Evolutionary conservation across 1,140 invertebrate genomes (phyloP), one percentile per base, ranked within the genome.

Genomic region (Lucilia cuprina): DNA sequence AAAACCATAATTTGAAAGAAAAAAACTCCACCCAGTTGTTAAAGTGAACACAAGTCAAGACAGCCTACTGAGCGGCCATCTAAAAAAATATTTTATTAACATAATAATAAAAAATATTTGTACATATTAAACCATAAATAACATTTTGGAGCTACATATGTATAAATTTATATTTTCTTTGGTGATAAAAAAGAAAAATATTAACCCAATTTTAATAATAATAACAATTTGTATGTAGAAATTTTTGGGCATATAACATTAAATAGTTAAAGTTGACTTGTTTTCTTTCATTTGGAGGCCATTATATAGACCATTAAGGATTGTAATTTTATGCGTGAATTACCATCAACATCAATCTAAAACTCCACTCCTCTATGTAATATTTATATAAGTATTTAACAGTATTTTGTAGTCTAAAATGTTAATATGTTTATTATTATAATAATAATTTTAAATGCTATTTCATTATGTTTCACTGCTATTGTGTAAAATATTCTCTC

Each of bases 311-410:
- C 65, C 65, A 70, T 70, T 70, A 19, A 70, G 21, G 10, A 70
- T 70, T 21, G n/a, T 19, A 70, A 70, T 70, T 70, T 70, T 70
- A 70, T 70, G 65, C 65, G 65, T 70, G 21, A 70, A 70, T 70
- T 70, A 17, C 55, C n/a, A 41, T 60, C 55, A 17, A 60, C 55
- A 14, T 13, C 35, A 1, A 30, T 5, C 2, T n/a, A 7, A 65
- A 17, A 70, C 65, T n/a, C 13, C 55, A 60, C 55, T 60, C 14
- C 14, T n/a, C 55, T n/a, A 60, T 14, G 25, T 21, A 70, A 70
- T 14, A 70, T 70, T 19, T 2, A 70, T 55, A 55, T 41, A 5
- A 41, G n/a, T 30, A 30, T 30, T 30, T 30, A 30, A 30, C 25
- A 30, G 25, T 30, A 30, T 30, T 41, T 41, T 41, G 41, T n/a